Evolutionary conservation across 2,113 vertebrate genomes (phyloP).

Genomic region (Thunnus thynnus): DNA sequence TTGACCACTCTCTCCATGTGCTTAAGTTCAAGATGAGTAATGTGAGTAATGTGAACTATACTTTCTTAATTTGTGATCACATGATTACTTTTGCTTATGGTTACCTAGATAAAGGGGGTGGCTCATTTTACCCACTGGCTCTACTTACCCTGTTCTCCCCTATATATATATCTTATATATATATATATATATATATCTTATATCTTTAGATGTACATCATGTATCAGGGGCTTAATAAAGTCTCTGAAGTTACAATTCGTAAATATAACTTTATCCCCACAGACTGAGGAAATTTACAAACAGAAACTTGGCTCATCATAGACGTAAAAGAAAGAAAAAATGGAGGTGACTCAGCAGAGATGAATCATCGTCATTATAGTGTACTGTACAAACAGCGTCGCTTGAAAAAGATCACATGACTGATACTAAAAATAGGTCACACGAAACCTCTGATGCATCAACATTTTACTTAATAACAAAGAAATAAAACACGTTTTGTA

Average conservation of each 20-base stretch:
- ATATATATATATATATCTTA: no score
- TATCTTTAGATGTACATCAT: no score
- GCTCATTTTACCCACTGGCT: no score
- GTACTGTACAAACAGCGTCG: not conserved
- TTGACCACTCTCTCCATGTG: no score
- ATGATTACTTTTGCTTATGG: no score
- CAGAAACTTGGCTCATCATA: slow-evolving; percentile 33
- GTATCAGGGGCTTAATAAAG: not conserved
- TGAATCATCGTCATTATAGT: slow-evolving; percentile 53
- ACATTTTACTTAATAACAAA: not conserved
- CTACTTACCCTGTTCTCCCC: no score
- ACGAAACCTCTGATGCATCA: not conserved
- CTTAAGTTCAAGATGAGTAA: no score
- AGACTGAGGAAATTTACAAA: not conserved
- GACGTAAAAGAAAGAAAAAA: not conserved
- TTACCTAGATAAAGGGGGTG: no score
- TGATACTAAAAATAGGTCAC: slow-evolving; percentile 48
- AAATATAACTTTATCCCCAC: not conserved
- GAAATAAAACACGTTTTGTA: not conserved
- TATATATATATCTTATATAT: no score
- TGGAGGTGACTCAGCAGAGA: slow-evolving; percentile 11
- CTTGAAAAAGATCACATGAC: slow-evolving; percentile 31
- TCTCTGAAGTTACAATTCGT: not conserved
- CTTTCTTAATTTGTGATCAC: no score
- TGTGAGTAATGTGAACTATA: no score